phyloP scores from a whole-genome alignment of 2,888 invertebrate species.

The Patella caerulea region DNA sequence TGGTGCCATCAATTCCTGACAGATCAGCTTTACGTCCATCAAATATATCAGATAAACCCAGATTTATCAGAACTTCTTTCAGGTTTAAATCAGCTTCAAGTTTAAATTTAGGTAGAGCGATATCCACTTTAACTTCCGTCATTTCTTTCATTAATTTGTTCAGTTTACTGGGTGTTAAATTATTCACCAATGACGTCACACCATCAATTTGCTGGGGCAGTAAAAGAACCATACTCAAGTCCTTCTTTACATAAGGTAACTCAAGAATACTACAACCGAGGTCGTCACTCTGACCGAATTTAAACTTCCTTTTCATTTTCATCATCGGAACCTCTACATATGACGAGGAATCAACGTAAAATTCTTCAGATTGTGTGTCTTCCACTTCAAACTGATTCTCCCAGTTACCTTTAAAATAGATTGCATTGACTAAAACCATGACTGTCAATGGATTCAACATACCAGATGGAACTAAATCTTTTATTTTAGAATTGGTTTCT shows the following conservation, averaged over 20 bases:
- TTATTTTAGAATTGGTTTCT: slow-evolving; percentile 87
- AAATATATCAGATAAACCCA: slow-evolving; percentile 64
- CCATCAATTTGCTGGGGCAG: slow-evolving; percentile 58
- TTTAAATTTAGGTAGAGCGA: slow-evolving; percentile 56
- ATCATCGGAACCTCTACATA: slow-evolving; percentile 78
- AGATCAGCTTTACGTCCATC: slow-evolving; percentile 54
- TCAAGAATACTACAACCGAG: slow-evolving; percentile 83
- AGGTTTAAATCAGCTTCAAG: slow-evolving; percentile 49
- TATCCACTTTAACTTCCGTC: background rate
- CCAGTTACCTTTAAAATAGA: slow-evolving; percentile 74
- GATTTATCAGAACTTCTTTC: slow-evolving; percentile 38
- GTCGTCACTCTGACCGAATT: slow-evolving; percentile 72
- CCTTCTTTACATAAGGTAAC: slow-evolving; percentile 77
- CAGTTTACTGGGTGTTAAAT: slow-evolving; percentile 28
- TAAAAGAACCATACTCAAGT: slow-evolving; percentile 60
- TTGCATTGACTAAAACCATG: slow-evolving; percentile 73
- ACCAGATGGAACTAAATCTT: slow-evolving; percentile 79
- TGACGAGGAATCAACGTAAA: slow-evolving; percentile 10
- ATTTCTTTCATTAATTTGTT: slow-evolving; percentile 12
- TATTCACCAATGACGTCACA: slow-evolving; percentile 45
- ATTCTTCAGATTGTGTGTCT: slow-evolving; percentile 3
- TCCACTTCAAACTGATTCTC: slow-evolving; percentile 73
- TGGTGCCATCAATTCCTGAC: slow-evolving; percentile 53
- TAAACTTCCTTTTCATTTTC: slow-evolving; percentile 78
- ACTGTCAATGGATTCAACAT: slow-evolving; percentile 60